Conservation (phyloP, 2,888 invertebrate genomes). For the Boloria euphrosyne region DNA sequence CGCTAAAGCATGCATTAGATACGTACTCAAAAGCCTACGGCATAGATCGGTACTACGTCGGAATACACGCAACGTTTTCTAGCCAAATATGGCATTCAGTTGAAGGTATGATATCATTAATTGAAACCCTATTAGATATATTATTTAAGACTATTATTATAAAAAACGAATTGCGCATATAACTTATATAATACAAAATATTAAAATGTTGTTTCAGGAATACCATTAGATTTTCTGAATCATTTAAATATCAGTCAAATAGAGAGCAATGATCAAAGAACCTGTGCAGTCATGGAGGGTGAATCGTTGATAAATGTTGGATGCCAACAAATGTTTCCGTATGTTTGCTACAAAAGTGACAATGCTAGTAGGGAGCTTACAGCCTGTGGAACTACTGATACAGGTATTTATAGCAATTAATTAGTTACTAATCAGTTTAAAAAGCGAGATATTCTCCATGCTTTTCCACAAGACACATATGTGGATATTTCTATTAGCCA, state of each 20-base stretch:
- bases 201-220: background rate
- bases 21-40: background rate
- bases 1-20: slow-evolving; percentile 16
- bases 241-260: slow-evolving; percentile 31
- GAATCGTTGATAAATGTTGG: slow-evolving; percentile 29
- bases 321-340: slow-evolving; percentile 38
- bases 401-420: slow-evolving; percentile 24
- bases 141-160: too few species aligned
- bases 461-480: too few species aligned
- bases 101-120: slow-evolving; percentile 34
- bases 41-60: slow-evolving; percentile 29
- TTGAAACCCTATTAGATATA: too few species aligned
- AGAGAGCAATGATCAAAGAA: slow-evolving; percentile 25
- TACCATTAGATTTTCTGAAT: background rate
- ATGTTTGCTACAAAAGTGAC: slow-evolving; percentile 39
- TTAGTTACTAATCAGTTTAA: too few species aligned
- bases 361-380: slow-evolving; percentile 20
- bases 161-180: too few species aligned
- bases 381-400: slow-evolving; percentile 41
- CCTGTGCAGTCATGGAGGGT: slow-evolving; percentile 27
- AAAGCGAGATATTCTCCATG: too few species aligned
- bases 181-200: too few species aligned
- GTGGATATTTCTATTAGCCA: too few species aligned
- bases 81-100: slow-evolving; percentile 40
- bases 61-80: slow-evolving; percentile 41